phyloP scores from a whole-genome alignment of 1,140 invertebrate genomes.

The Leptestheria dahalacensis region DNA sequence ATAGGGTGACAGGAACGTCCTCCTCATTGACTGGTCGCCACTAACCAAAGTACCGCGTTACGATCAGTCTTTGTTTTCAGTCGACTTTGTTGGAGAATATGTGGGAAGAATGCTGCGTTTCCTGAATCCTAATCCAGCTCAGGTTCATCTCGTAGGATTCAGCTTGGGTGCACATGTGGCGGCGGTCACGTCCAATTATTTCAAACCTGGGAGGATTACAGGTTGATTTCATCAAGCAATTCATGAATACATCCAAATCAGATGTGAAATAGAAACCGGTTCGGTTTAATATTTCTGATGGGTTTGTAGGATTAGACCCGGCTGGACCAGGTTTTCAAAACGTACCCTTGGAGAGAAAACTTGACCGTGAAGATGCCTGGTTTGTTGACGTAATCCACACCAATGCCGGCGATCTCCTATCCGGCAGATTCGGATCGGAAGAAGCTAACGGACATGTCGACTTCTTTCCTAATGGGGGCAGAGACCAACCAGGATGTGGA shows the following conservation, averaged over 20 bases:
- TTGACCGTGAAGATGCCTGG: slow-evolving; percentile 9
- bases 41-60: not conserved
- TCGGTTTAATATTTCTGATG: not conserved
- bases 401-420: slow-evolving; percentile 30
- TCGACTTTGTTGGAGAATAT: not conserved
- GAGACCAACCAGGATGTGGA: slow-evolving; percentile 24
- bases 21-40: not conserved
- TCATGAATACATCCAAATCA: too few species aligned
- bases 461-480: slow-evolving; percentile 57
- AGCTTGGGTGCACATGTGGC: not conserved
- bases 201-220: not conserved
- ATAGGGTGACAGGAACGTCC: not conserved
- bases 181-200: not conserved
- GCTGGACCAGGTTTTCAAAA: slow-evolving; percentile 3
- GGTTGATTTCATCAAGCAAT: not conserved
- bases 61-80: not conserved
- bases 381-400: slow-evolving; percentile 22
- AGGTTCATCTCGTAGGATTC: not conserved
- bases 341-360: too few species aligned
- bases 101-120: not conserved
- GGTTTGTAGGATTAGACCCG: not conserved
- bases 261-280: too few species aligned
- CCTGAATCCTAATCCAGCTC: not conserved
- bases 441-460: slow-evolving; percentile 49
- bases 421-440: slow-evolving; percentile 45